Conservation (phyloP, 2,113 vertebrate genomes). For the Chroicocephalus ridibundus region DNA sequence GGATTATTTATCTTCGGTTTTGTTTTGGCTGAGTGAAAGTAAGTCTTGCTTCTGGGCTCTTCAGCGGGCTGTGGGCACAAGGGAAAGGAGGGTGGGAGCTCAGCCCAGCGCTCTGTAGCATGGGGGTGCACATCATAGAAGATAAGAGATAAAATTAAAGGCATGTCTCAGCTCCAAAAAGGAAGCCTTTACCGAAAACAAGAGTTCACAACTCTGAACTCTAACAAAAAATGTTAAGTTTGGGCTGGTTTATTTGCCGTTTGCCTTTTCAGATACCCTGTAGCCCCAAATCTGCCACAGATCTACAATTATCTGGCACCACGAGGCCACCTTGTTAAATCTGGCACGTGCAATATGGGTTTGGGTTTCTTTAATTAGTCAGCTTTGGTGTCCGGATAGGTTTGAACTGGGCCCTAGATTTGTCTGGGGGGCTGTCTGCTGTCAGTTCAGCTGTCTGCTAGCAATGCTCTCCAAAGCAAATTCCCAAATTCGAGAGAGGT, state of each 20-base stretch:
- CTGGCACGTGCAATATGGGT: background rate
- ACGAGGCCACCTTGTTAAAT: rapidly evolving
- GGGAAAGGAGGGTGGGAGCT: background rate
- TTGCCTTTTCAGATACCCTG: background rate
- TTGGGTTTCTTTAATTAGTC: background rate
- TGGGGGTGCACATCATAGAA: background rate
- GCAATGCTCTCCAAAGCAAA: background rate
- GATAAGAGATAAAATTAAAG: background rate
- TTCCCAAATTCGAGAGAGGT: background rate
- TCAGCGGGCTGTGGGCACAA: background rate
- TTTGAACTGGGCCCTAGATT: background rate
- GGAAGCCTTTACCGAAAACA: background rate
- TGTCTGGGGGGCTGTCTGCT: background rate
- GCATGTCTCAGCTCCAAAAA: background rate
- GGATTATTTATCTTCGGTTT: background rate
- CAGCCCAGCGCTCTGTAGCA: rapidly evolving
- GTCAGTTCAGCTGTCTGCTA: background rate
- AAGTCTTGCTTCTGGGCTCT: background rate
- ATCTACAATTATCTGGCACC: too few relatives aligned
- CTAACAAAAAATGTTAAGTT: background rate
- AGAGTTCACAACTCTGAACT: background rate
- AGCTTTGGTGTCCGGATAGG: background rate
- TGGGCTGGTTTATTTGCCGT: rapidly evolving
- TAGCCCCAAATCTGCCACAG: background rate
- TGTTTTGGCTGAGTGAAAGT: background rate